Percentiles rank a stretch among this genome's conserved stretches.
Conservation (phyloP, 2,888 invertebrate species). For the Ichneumoninae sp. region DNA sequence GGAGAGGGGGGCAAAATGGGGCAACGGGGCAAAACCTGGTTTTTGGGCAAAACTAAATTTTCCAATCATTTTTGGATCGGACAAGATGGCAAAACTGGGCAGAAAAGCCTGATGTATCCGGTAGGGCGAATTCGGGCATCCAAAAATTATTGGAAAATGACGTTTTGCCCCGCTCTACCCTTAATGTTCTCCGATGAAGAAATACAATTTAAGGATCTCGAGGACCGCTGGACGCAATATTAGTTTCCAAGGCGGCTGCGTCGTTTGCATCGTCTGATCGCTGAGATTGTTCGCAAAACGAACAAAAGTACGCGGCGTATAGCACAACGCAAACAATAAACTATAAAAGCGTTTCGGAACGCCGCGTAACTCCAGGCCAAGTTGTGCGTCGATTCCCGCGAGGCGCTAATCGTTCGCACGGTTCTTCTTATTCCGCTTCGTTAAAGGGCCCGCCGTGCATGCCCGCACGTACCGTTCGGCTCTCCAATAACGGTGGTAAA, state of each 20-base stretch:
- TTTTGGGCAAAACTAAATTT: no score
- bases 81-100: no score
- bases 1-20: no score
- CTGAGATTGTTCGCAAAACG: neutral
- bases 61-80: no score
- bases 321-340: neutral
- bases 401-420: slow-evolving; percentile 39
- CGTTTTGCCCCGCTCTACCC: no score
- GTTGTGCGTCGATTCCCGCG: neutral
- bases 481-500: slow-evolving; percentile 43
- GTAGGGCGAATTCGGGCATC: no score
- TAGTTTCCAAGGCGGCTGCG: neutral
- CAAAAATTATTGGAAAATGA: no score
- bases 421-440: slow-evolving; percentile 5
- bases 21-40: no score
- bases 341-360: slow-evolving; percentile 21
- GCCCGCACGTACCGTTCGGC: neutral
- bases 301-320: neutral
- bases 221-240: no score
- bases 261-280: slow-evolving; percentile 11
- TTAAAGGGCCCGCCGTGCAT: slow-evolving; percentile 18
- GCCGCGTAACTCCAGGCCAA: slow-evolving; percentile 1
- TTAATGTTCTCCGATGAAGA: neutral
- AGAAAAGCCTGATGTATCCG: no score
- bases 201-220: neutral